Evolutionary conservation across 1,140 invertebrate genomes (phyloP), one percentile per base, ranked within the genome.

Genomic region (Cepaea nemoralis): DNA sequence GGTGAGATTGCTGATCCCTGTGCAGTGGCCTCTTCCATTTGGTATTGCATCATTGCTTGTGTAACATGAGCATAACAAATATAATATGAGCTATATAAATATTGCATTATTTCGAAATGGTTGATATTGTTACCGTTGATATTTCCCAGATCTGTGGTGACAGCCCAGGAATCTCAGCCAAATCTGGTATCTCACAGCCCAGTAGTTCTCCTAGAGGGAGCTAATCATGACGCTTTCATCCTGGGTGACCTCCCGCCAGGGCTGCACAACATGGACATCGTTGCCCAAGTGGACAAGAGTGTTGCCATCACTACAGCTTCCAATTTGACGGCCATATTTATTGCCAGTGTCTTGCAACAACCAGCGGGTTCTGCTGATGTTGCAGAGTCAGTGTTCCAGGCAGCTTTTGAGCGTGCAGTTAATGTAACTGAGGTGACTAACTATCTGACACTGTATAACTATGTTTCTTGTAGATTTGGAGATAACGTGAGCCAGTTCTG

Each of bases 171-270:
- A 19, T 40, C 50, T 35, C 75, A 84, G 31, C 42, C 79, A 16
- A 67, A 55, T 40, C 31, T 82, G 24, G 59, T 78, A 24, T n/a
- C 45, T 12, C 77, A 76, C 33, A 81, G 73, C 37, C 83, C 83
- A 0, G 3, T 85, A n/a, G 63, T 85, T 59, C 39, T 83, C 6
- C n/a, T 85, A 31, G 82, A 80, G 16, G 83, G 83, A 63, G 50
- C 39, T 63, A 85, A 85, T 39, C 83, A 85, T 66, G 81, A 66
- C 48, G 45, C 67, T 24, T 80, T 83, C 39, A 27, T 75, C 40
- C 48, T 33, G 6, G 79, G 78, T 33, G 59, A 45, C 12, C 69
- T 85, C 12, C 83, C 83, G 0, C 39, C n/a, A 0, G 27, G 31
- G 33, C 27, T 84, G 27, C 33, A 71, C n/a, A 14, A 42, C 10